A percentile compares a stretch with the other conserved stretches of the same genome.
These are phyloP conservation scores for Apodemus sylvaticus DNA, from an alignment of 2,113 vertebrate species.

Conservation along the genomic window DNA sequence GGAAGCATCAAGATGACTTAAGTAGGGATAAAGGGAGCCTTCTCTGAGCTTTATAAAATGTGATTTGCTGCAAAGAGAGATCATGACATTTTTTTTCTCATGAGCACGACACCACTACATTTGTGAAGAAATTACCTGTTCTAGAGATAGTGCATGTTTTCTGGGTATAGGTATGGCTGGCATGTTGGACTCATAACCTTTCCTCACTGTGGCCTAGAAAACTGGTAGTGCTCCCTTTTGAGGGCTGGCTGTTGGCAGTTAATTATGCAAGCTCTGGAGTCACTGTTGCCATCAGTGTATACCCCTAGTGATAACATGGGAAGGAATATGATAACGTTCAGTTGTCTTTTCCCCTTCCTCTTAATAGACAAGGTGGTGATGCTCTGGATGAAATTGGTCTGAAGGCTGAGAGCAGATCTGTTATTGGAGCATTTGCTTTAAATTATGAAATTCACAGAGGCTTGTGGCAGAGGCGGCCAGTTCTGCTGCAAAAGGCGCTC, in stretches of 20 bases:
- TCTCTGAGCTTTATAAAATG: background rate
- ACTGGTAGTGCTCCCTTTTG: background rate
- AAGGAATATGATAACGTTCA: constrained; percentile 50
- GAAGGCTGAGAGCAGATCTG: constrained; percentile 65
- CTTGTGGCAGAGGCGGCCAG: constrained; percentile 71
- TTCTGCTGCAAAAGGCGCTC: constrained; percentile 80
- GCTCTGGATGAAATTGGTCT: constrained; percentile 76
- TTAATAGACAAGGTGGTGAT: constrained; percentile 72
- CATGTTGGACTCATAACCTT: background rate
- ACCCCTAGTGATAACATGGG: background rate
- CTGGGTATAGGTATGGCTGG: background rate
- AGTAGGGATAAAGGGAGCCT: background rate
- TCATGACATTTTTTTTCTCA: background rate
- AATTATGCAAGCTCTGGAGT: background rate
- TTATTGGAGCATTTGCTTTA: constrained; percentile 79
- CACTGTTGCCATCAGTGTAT: background rate
- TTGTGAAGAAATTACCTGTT: background rate
- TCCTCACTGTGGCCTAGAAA: background rate
- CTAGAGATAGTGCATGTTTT: background rate
- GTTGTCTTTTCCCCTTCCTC: constrained; percentile 70
- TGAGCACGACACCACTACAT: background rate
- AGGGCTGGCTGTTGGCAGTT: background rate
- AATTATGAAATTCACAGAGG: constrained; percentile 80
- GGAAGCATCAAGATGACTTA: background rate
- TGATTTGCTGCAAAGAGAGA: background rate